These are phyloP conservation scores for Neofelis nebulosa DNA, from an alignment of 2,113 vertebrate genomes.

Conservation along the genomic window DNA sequence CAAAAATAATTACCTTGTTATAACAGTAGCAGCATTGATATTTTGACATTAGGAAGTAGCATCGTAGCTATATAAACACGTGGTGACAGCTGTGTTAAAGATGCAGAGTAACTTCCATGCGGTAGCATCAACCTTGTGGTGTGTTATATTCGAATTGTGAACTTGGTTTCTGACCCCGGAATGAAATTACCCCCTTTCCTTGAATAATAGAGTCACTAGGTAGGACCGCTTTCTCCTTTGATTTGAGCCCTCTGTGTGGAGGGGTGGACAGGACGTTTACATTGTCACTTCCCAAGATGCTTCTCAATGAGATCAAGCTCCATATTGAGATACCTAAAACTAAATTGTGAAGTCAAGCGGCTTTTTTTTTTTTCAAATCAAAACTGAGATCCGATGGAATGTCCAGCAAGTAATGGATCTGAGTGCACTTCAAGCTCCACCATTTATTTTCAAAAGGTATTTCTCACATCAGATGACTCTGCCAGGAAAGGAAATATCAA, in stretches of 20 bases:
- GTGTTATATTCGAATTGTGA: slow-evolving; percentile 76
- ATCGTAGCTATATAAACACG: slow-evolving; percentile 54
- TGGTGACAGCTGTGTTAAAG: slow-evolving; percentile 70
- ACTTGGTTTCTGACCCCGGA: slow-evolving; percentile 76
- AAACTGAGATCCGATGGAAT: slow-evolving; percentile 83
- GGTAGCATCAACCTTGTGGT: slow-evolving; percentile 41
- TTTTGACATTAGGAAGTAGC: slow-evolving; percentile 72
- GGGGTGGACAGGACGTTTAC: slow-evolving; percentile 80
- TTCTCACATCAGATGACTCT: slow-evolving; percentile 87
- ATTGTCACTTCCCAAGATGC: slow-evolving; percentile 78
- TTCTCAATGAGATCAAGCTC: slow-evolving; percentile 85
- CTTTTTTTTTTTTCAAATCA: slow-evolving; percentile 84
- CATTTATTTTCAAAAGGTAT: slow-evolving; percentile 90
- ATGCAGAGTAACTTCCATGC: slow-evolving; percentile 70
- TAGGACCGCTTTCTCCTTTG: slow-evolving; percentile 76
- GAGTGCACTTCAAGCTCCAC: slow-evolving; percentile 86
- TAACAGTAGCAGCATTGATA: slow-evolving; percentile 61
- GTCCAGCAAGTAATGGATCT: slow-evolving; percentile 85
- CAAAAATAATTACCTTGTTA: slow-evolving; percentile 69
- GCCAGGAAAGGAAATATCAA: slow-evolving; percentile 86
- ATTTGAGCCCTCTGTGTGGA: slow-evolving; percentile 85
- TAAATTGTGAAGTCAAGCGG: slow-evolving; percentile 83
- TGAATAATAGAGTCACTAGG: slow-evolving; percentile 77
- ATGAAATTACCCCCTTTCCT: slow-evolving; percentile 80
- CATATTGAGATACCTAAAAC: slow-evolving; percentile 84